Conservation (phyloP, 2,797 vertebrate genomes). For the Lacerta bilineata region DNA sequence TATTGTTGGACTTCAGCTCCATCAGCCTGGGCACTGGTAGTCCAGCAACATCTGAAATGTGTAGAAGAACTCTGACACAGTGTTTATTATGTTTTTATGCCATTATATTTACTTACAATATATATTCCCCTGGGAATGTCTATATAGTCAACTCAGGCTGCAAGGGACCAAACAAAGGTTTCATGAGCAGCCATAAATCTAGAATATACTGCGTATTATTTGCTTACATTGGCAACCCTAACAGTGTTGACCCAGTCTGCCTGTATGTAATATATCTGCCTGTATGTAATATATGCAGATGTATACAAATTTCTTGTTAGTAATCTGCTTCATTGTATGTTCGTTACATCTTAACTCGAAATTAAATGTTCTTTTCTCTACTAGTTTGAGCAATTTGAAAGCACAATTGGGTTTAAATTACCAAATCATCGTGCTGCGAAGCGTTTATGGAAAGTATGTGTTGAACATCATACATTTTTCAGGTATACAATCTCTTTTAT, state of each 20-base stretch:
- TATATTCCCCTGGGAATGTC: background rate
- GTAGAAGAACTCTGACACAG: background rate
- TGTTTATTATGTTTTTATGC: background rate
- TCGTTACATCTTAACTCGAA: background rate
- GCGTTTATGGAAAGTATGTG: slow-evolving; percentile 98
- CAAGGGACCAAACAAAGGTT: background rate
- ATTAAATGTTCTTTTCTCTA: slow-evolving; percentile 56
- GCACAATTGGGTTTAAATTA: slow-evolving; percentile 98
- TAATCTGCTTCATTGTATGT: too few species aligned
- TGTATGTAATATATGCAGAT: background rate
- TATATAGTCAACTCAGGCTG: background rate
- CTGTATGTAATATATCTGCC: background rate
- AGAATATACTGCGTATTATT: background rate
- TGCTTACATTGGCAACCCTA: background rate
- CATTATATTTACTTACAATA: background rate
- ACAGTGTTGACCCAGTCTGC: background rate
- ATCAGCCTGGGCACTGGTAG: background rate
- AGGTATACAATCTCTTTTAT: slow-evolving; percentile 82
- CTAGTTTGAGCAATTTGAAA: slow-evolving; percentile 99
- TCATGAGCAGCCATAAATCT: background rate
- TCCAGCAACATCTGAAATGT: too few species aligned
- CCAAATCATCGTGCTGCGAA: slow-evolving; percentile 97
- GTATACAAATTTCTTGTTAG: background rate
- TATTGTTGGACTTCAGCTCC: too few species aligned
- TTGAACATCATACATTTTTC: slow-evolving; percentile 99